These are phyloP conservation scores for Epinotia demarniana DNA, from an alignment of 2,888 invertebrate genomes.

Conservation along the genomic window DNA sequence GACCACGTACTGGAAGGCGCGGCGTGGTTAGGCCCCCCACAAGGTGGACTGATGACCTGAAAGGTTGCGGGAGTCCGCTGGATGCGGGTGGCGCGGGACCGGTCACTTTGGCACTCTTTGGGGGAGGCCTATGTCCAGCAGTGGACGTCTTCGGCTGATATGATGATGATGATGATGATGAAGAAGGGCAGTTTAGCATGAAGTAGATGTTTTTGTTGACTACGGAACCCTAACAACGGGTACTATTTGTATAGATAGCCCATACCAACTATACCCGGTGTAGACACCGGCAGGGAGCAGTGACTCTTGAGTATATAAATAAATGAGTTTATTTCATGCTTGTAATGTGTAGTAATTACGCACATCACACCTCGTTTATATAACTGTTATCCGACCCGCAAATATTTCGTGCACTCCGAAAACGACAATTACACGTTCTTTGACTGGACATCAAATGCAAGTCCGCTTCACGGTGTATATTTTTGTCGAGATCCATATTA, in stretches of 20 bases:
- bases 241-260: background rate
- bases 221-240: background rate
- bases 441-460: conserved; percentile 8
- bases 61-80: too few species aligned
- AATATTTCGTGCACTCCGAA: conserved; percentile 1
- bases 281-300: background rate
- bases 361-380: conserved; percentile 13
- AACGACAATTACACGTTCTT: conserved; percentile 11
- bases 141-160: too few species aligned
- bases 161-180: too few species aligned
- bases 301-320: background rate
- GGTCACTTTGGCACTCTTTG: too few species aligned
- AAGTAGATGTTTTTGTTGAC: background rate
- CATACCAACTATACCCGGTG: background rate
- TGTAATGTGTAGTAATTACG: background rate
- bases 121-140: too few species aligned
- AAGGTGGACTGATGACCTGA: too few species aligned
- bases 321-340: background rate
- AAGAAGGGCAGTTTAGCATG: too few species aligned
- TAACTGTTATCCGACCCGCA: conserved; percentile 2
- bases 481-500: conserved; percentile 4
- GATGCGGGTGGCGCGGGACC: too few species aligned
- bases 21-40: too few species aligned
- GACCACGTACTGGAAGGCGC: too few species aligned
- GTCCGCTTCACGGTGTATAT: background rate